Conservation (phyloP, 2,113 vertebrate species). For the Craseonycteris thonglongyai region DNA sequence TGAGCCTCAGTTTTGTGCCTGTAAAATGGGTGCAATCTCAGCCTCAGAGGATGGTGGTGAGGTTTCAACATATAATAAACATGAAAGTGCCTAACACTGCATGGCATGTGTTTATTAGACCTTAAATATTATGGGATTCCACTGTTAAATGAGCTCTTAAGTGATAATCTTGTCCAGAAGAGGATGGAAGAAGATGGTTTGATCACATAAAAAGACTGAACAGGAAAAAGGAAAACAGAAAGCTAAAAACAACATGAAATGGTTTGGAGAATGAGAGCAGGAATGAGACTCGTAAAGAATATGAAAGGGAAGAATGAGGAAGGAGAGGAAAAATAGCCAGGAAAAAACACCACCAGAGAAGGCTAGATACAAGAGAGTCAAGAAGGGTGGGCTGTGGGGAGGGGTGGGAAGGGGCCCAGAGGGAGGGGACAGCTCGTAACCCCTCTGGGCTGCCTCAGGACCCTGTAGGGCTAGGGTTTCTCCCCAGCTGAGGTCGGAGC, state of each 20-base stretch:
- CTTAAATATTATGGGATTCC: neutral
- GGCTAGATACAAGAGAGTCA: neutral
- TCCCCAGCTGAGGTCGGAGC: neutral
- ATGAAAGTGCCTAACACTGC: fast-evolving
- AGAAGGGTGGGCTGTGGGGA: neutral
- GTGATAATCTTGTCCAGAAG: neutral
- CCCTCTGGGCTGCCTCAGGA: neutral
- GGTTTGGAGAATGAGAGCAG: neutral
- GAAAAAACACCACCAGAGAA: fast-evolving
- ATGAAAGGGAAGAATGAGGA: neutral
- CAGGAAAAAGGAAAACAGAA: neutral
- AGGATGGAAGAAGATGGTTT: neutral
- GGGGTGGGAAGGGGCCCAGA: neutral
- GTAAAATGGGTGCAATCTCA: neutral
- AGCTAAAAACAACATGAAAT: too few species aligned
- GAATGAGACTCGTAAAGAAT: neutral
- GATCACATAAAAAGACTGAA: neutral
- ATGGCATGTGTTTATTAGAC: neutral
- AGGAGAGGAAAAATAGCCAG: neutral
- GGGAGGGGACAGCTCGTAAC: neutral
- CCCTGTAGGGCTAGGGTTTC: neutral
- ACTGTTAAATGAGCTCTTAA: neutral
- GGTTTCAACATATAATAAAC: too few species aligned
- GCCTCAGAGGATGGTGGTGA: neutral
- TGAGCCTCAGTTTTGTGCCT: neutral